Evolutionary conservation across 2,797 vertebrate species (phyloP), one percentile per base, ranked within the genome.

Genomic region (Acanthopagrus latus): DNA sequence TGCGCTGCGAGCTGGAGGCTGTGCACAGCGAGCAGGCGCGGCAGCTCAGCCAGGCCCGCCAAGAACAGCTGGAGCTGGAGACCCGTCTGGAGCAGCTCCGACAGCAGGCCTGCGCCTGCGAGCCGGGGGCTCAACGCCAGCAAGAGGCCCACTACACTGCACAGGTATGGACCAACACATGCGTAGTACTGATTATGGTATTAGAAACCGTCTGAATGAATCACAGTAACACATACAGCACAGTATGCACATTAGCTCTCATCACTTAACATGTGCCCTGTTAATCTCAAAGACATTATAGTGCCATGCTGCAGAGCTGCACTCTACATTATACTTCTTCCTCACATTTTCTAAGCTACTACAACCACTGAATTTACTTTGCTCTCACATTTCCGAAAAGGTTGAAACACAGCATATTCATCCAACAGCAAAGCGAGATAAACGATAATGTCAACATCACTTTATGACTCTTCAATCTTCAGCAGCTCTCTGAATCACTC

Each of bases 61-160:
- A 97, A 91, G 98, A 99, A 77, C 98, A 99, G 92, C 95, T 96
- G 86, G 97, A 99, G 88, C 93, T 99, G 88, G 97, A 99, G 94
- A 96, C 94, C 81, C 96, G 97, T 82, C 91, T 99, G 92, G 97
- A 99, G 88, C 97, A 97, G 90, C 96, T 99, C 77, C 95, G 97
- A 90, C 97, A 97, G 90, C 98, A 99, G 78, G 96, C 96, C 77
- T 99, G 98, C 76, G 95, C 95, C 80, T 99, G 98, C 56, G 96
- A 97, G 87, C 96, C 96, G 13, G 96, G 94, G 82, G 47, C 94
- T 63, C 97, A 97, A 60, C 95, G 95, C 85, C 96, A 97, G 84
- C 98, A 97, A 90, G 98, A 99, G 93, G 96, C 96, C 47, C 97
- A 97, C 91, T 99, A 99, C 83, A 93, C 97, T 3, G 94, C 96